A percentile compares a stretch with the other conserved stretches of the same genome.
Evolutionary conservation across 1,140 invertebrate species (phyloP).

Genomic region (Epicauta chinensis): DNA sequence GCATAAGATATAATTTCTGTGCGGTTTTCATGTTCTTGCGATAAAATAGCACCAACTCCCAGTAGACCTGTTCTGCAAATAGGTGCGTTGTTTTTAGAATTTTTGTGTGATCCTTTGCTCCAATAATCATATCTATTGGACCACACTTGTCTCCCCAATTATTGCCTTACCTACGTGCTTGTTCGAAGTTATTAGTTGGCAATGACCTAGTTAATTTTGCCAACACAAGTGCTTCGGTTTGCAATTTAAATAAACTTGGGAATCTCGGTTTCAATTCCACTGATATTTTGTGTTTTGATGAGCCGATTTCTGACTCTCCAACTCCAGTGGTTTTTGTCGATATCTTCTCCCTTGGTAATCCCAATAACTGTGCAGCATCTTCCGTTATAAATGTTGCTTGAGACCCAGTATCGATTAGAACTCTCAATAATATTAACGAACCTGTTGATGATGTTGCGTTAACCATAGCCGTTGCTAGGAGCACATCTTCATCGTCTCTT

Average conservation of each 20-base stretch:
- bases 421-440: not conserved
- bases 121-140: no score
- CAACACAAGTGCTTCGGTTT: not conserved
- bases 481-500: not conserved
- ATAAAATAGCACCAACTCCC: conserved; percentile 7
- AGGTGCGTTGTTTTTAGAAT: conserved; percentile 10
- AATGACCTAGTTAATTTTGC: not conserved
- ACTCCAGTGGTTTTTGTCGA: not conserved
- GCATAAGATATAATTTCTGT: conserved; percentile 25
- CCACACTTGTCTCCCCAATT: no score
- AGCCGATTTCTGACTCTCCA: not conserved
- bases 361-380: not conserved
- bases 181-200: no score
- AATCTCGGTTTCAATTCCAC: not conserved
- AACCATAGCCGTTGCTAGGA: not conserved
- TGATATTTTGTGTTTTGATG: not conserved
- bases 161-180: no score
- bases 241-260: no score
- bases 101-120: not conserved
- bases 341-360: not conserved
- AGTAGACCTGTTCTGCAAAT: conserved; percentile 5
- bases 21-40: conserved; percentile 4
- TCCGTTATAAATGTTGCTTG: not conserved
- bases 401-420: conserved; percentile 1
- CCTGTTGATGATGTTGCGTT: not conserved